Conservation (phyloP, 2,888 invertebrate genomes). For the Rambutsinella grinnellia region DNA sequence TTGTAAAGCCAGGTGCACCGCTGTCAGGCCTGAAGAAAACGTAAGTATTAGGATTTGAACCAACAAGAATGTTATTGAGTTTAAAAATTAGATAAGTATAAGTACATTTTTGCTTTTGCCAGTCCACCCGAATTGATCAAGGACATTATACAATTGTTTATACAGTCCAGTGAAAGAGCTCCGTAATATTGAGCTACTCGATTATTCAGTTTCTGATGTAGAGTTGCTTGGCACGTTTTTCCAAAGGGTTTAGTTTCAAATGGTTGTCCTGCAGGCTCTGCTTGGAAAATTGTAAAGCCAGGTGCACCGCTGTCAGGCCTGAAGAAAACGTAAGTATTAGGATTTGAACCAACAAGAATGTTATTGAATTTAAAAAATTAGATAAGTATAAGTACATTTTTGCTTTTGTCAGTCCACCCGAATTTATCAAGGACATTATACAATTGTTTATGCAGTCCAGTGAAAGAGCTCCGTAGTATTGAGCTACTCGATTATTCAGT, state of each 20-base stretch:
- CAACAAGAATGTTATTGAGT: background rate
- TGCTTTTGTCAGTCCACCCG: conserved; percentile 54
- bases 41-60: background rate
- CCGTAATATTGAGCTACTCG: conserved; percentile 60
- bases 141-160: conserved; percentile 64
- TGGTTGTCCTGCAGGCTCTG: conserved; percentile 21
- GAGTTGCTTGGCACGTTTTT: conserved; percentile 57
- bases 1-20: conserved; percentile 32
- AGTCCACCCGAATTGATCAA: conserved; percentile 58
- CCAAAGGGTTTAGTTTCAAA: conserved; percentile 59
- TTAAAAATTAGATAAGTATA: background rate
- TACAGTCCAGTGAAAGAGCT: conserved; percentile 78
- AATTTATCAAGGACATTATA: conserved; percentile 61
- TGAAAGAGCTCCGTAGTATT: conserved; percentile 73
- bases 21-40: conserved; percentile 26
- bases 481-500: conserved; percentile 49
- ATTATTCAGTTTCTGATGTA: conserved; percentile 55
- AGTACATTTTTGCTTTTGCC: conserved; percentile 42
- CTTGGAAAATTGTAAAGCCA: conserved; percentile 53
- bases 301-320: conserved; percentile 40
- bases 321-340: background rate
- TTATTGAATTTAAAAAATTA: background rate
- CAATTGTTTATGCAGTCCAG: conserved; percentile 73
- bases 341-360: background rate
- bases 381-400: conserved; percentile 59